A percentile compares a stretch with the other conserved stretches of the same genome.
Conservation (phyloP, 2,888 invertebrate species). For the Dioctria linearis region DNA sequence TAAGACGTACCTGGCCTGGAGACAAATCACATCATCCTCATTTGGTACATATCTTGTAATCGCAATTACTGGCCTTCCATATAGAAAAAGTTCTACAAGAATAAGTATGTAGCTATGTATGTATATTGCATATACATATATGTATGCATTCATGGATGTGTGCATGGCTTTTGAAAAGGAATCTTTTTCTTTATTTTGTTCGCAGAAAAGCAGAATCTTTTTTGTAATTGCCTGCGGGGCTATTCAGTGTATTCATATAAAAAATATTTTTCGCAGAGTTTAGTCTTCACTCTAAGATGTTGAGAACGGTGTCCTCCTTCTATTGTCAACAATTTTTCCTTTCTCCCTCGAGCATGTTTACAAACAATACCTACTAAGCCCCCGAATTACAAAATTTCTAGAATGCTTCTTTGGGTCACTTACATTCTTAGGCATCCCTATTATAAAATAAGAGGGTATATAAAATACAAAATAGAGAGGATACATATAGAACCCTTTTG, state of each 20-base stretch:
- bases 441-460: slow-evolving; percentile 16
- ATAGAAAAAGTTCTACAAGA: slow-evolving; percentile 11
- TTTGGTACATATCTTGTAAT: slow-evolving; percentile 36
- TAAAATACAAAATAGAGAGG: slow-evolving; percentile 21
- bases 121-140: neutral
- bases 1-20: slow-evolving; percentile 33
- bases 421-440: slow-evolving; percentile 27
- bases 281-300: slow-evolving; percentile 8
- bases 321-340: neutral
- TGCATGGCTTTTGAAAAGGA: slow-evolving; percentile 11
- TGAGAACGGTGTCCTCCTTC: neutral
- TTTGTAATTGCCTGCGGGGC: slow-evolving; percentile 30
- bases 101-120: neutral
- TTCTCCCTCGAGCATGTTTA: neutral
- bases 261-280: slow-evolving; percentile 36
- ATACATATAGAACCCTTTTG: slow-evolving; percentile 21
- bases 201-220: slow-evolving; percentile 13
- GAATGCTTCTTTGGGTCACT: slow-evolving; percentile 27
- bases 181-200: slow-evolving; percentile 14
- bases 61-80: slow-evolving; percentile 32
- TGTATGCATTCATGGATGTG: too few species aligned
- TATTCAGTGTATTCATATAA: slow-evolving; percentile 30
- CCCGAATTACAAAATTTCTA: slow-evolving; percentile 29
- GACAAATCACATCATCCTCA: slow-evolving; percentile 32
- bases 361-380: slow-evolving; percentile 14